phyloP scores from a whole-genome alignment of 1,140 invertebrate species.

The Coptotermes formosanus region DNA sequence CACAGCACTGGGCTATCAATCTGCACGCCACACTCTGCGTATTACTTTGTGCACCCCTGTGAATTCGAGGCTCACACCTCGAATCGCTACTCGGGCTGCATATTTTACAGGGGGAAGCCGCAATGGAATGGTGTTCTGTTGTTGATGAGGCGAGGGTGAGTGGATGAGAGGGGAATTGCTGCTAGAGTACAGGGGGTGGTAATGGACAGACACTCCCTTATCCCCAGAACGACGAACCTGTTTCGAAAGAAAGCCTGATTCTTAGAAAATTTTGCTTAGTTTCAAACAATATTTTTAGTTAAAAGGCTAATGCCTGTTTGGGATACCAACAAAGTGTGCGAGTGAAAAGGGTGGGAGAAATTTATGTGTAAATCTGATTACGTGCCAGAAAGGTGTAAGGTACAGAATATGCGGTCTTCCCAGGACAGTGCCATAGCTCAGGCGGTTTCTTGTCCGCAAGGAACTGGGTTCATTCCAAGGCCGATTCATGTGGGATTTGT shows the following conservation, averaged over 20 bases:
- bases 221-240: background rate
- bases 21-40: background rate
- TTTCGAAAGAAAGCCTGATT: background rate
- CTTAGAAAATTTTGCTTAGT: background rate
- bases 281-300: background rate
- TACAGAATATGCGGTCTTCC: no score
- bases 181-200: background rate
- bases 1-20: no score
- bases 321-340: no score
- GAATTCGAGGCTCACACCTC: background rate
- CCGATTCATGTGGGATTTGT: no score
- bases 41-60: background rate
- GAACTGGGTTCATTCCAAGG: no score
- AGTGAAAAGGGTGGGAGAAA: no score
- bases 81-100: background rate
- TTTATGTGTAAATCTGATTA: no score
- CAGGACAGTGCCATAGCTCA: no score
- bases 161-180: background rate
- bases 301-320: no score
- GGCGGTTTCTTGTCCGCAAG: no score
- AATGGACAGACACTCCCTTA: background rate
- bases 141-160: slow-evolving; percentile 11
- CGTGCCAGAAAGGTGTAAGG: no score
- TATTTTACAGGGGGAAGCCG: slow-evolving; percentile 10
- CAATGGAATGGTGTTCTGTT: slow-evolving; percentile 5